Evolutionary conservation across 2,113 vertebrate species (phyloP).

Genomic region (Mesembrinibis cayennensis): DNA sequence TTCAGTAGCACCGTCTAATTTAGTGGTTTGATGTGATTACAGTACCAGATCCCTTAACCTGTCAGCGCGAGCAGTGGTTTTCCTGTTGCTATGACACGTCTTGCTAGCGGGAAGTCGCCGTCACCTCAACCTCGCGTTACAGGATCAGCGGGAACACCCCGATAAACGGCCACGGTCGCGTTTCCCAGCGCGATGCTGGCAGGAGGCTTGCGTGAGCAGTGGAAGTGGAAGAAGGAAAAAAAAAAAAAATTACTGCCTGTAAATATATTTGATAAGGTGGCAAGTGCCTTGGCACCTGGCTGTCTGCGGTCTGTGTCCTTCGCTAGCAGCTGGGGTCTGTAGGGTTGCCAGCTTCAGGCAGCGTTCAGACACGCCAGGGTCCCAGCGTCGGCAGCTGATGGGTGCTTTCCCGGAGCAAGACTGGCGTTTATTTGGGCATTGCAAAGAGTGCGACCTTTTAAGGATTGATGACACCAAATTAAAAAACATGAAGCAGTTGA

Average conservation of each 20-base stretch:
- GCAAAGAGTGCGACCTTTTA: neutral
- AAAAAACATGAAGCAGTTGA: too few species aligned
- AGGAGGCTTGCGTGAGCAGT: neutral
- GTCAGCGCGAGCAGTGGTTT: too few species aligned
- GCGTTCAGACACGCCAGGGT: rapidly evolving
- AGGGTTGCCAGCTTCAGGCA: neutral
- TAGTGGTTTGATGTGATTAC: neutral
- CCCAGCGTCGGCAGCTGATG: neutral
- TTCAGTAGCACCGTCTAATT: neutral
- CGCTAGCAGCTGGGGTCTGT: neutral
- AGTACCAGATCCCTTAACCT: neutral
- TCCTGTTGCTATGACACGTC: neutral
- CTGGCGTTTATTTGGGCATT: rapidly evolving
- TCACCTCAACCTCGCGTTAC: neutral
- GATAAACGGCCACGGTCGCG: rapidly evolving
- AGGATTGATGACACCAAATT: neutral
- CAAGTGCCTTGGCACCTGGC: too few species aligned
- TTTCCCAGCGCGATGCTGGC: neutral
- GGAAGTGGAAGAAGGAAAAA: neutral
- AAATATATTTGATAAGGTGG: neutral
- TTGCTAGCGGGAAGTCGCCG: rapidly evolving
- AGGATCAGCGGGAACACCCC: neutral
- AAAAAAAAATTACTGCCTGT: too few species aligned
- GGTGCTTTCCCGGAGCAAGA: rapidly evolving
- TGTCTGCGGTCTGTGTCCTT: neutral